Evolutionary conservation across 2,888 invertebrate genomes (phyloP), one percentile per base, ranked within the genome.

Genomic region (Drosophila imparisetae): DNA sequence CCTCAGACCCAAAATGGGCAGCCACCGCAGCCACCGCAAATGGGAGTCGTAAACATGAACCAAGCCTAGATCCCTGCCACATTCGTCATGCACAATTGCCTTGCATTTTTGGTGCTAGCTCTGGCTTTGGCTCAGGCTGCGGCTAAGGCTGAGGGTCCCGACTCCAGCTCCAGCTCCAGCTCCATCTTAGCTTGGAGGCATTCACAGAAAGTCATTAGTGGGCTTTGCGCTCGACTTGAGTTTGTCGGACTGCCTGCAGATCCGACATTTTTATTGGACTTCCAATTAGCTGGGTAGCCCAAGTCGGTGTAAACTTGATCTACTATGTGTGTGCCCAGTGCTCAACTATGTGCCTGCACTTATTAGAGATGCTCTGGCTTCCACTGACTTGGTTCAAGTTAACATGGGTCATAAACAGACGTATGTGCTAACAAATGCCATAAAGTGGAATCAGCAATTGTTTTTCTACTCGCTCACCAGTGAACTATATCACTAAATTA

Each of bases 181-280:
- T 36, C 55, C 42, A 60, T 58, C 73, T 36, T 63, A 36, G 79
- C 77, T 76, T 54, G 55, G 55, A 75, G 82, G 78, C 85, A 72
- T 87, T 85, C 86, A 89, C 78, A 83, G 85, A 89, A 86, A 86
- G 85, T 89, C 89, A 89, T 87, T 89, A 89, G 89, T 89, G 81
- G 77, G 85, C 62, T 84, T 86, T 87, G 85, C 83, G 80, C 85
- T 87, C 75, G 82, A 84, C 80, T 84, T 82, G 75, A 71, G 80
- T 84, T 84, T 81, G 83, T 75, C 78, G 69, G 86, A 73, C 76
- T 73, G 83, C 87, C 88, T 67, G 82, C 69, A 81, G 83, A 86
- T 86, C 89, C 89, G 89, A 86, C 88, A 87, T 80, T 90, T 91
- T 90, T 87, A 90, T 90, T 89, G 81, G 90, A 86, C 90, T 89